Evolutionary conservation across 2,113 vertebrate genomes (phyloP).

Genomic region (Bufo bufo): DNA sequence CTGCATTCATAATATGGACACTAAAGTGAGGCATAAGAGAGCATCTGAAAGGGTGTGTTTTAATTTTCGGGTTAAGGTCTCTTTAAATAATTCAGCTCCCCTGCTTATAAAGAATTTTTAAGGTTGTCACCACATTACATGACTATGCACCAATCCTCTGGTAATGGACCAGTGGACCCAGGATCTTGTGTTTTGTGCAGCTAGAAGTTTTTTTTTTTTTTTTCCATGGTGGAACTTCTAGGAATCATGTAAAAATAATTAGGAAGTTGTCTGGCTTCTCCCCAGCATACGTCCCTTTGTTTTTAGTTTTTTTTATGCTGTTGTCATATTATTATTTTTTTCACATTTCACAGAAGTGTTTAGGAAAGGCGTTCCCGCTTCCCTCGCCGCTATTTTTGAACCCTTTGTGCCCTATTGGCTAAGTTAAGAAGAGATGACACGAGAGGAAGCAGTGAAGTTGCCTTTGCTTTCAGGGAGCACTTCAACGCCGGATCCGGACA

Average conservation of each 20-base stretch:
- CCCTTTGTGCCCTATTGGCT: conserved; percentile 46
- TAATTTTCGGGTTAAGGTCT: no score
- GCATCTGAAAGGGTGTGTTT: no score
- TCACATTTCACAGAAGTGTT: conserved; percentile 12
- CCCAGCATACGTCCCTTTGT: conserved; percentile 21
- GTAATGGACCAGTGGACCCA: no score
- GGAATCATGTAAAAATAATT: not conserved
- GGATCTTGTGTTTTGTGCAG: not conserved
- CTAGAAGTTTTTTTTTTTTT: not conserved
- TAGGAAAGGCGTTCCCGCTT: conserved; percentile 37
- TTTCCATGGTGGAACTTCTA: conserved; percentile 6
- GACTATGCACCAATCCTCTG: no score
- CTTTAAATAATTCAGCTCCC: no score
- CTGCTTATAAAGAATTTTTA: no score
- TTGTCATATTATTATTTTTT: conserved; percentile 20
- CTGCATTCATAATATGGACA: no score
- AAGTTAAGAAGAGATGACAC: conserved; percentile 49
- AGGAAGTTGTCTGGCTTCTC: not conserved
- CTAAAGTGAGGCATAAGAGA: no score
- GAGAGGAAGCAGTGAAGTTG: conserved; percentile 45
- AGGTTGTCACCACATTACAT: no score
- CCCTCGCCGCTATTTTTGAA: conserved; percentile 39
- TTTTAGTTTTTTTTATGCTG: not conserved
- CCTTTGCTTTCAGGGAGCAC: conserved; percentile 27
- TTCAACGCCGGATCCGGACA: conserved; percentile 3